Evolutionary conservation across 2,113 vertebrate genomes (phyloP).

Genomic region (Myxocyprinus asiaticus): DNA sequence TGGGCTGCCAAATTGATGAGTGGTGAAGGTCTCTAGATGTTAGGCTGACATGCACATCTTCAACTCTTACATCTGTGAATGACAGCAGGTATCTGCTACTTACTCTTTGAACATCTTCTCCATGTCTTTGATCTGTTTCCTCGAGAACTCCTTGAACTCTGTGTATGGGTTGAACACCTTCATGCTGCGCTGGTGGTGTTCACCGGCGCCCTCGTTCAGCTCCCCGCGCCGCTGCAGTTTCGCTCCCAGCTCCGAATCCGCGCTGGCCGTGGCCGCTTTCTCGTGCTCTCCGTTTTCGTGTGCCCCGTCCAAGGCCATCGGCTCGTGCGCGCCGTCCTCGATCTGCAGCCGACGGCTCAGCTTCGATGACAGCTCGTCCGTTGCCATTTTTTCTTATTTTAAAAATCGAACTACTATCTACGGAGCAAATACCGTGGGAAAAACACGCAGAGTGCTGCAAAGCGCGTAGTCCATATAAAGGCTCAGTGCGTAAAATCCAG

Average conservation of each 20-base stretch:
- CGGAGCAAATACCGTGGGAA: constrained; percentile 39
- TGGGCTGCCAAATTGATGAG: too few relatives aligned
- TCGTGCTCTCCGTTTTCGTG: constrained; percentile 57
- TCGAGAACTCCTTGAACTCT: constrained; percentile 95
- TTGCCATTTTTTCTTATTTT: constrained; percentile 76
- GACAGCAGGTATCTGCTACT: constrained; percentile 64
- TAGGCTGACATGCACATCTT: not conserved
- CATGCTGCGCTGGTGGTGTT: constrained; percentile 77
- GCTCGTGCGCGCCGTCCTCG: constrained; percentile 69
- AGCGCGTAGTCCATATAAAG: constrained; percentile 36
- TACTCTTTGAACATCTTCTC: constrained; percentile 91
- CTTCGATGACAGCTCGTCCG: constrained; percentile 82
- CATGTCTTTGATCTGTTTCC: constrained; percentile 95
- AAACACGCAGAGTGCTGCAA: constrained; percentile 34
- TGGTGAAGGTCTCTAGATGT: not conserved
- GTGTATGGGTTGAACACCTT: constrained; percentile 89
- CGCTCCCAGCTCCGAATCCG: constrained; percentile 80
- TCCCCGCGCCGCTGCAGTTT: constrained; percentile 80
- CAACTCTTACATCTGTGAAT: not conserved
- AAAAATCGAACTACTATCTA: constrained; percentile 32
- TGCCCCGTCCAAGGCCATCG: constrained; percentile 60
- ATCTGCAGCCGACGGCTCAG: constrained; percentile 83
- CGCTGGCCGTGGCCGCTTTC: constrained; percentile 66
- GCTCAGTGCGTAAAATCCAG: constrained; percentile 27
- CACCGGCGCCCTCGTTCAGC: constrained; percentile 77